Conservation (phyloP, 2,797 vertebrate genomes). For the Myoxocephalus aenaeus region DNA sequence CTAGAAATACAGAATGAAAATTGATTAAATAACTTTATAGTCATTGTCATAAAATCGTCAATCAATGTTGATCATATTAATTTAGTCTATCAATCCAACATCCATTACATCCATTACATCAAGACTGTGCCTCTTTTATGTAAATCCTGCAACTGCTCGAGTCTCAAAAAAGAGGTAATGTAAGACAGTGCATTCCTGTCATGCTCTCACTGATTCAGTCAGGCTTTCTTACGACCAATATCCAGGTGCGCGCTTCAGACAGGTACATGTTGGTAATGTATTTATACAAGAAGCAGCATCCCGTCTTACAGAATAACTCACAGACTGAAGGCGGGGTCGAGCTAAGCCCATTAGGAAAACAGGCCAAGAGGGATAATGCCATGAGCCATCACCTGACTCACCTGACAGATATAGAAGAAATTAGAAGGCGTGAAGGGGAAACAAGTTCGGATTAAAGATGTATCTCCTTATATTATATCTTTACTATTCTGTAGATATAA, state of each 20-base stretch:
- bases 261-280: slow-evolving; percentile 23
- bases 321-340: slow-evolving; percentile 47
- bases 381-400: slow-evolving; percentile 69
- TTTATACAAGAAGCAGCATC: slow-evolving; percentile 41
- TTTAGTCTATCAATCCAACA: not conserved
- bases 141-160: not conserved
- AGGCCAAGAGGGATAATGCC: slow-evolving; percentile 80
- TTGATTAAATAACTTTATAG: not conserved
- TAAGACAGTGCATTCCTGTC: not conserved
- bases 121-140: not conserved
- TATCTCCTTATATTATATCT: not conserved
- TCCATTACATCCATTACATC: not conserved
- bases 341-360: slow-evolving; percentile 84
- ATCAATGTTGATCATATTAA: not conserved
- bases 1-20: not conserved
- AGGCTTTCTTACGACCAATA: not conserved
- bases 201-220: not conserved
- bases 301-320: slow-evolving; percentile 38
- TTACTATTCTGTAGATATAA: not conserved
- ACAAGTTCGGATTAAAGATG: not conserved
- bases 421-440: not conserved
- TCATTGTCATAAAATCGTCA: not conserved
- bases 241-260: slow-evolving; percentile 9
- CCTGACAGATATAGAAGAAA: slow-evolving; percentile 16
- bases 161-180: not conserved